Base-by-base conservation (phyloP, 2,797 vertebrate species). In the Sardinella longiceps region DNA sequence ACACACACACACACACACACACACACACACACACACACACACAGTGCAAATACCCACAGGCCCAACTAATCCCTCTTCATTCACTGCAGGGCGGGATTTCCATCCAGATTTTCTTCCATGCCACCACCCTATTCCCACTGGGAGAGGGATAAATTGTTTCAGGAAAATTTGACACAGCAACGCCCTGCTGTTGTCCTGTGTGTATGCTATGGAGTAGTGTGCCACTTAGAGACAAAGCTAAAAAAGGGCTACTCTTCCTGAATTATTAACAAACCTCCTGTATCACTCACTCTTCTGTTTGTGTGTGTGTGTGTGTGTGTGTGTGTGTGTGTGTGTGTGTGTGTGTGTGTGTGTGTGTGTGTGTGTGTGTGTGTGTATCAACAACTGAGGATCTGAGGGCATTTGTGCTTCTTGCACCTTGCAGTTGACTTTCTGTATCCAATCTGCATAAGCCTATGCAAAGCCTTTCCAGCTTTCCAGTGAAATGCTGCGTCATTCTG, bases 91-190 rank as follows among this genome's bases (percentile, higher is more conserved):
- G 70, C 43, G 70, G 37, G 37, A 43, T 77, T 77, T 77, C 70
- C 37, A 43, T 77, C 20, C 9, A 33, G 70, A 18, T 20, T 23
- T 77, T 23, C 18, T 37, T 43, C 70, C 6, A 33, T 9, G 70
- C 70, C 70, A 43, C 18, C 70, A 77, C 33, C 33, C 37, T 77
- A 77, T 9, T 77, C 37, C 70, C 70, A 23, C 70, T 43, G 70
- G 33, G 37, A 43, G 37, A 20, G 33, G 70, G 70, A 43, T 77
- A 10, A 77, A 77, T 39, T 77, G 70, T 77, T 77, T 77, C 18
- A 77, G 70, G 70, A 77, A 77, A 23, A 77, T 77, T 77, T 77
- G 70, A 77, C 70, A 77, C 33, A 77, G 33, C 70, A 77, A 23
- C 37, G 15, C 70, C 70, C 37, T 77, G 33, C 5, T 77, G 70